Evolutionary conservation across 2,113 vertebrate species (phyloP), one percentile per base, ranked within the genome.

Genomic region (Dromas ardeola): DNA sequence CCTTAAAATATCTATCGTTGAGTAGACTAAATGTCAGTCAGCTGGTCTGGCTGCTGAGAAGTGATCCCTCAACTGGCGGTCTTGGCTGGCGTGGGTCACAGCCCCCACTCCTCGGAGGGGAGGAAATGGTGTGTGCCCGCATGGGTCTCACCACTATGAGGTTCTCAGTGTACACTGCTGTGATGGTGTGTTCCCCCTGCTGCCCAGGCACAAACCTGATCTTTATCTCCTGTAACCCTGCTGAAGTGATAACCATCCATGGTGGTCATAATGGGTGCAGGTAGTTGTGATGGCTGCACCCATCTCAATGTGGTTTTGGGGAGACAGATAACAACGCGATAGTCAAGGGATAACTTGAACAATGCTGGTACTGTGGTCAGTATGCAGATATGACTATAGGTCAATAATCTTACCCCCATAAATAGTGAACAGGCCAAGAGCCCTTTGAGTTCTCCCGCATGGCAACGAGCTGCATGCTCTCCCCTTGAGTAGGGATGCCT

Each of bases 81-180:
- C 55, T 40, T 58, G 10, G 8, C 25, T 43, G 56, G 3, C 0
- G 0, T 17, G 8, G 10, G 25, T 61, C 67, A 43, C 43, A 61
- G 15, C 1, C 15, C 29, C 6, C 5, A 5, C 8, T 50, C 52
- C 36, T 88, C 2, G 1, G 14, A 83, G 50, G 16, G 29, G 10
- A 36, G 11, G 45, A 59, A 76, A 25, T 0, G 2, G 3, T n/a
- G 22, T 27, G 26, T 59, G 18, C 12, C 14, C 0, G 2, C 19
- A 18, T 3, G 36, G 9, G 4, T 16, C 15, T 71, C 32, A 8
- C 11, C 25, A 15, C 21, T 15, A 13, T 11, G 36, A 66, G 36
- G 34, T 40, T 25, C 4, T 1, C 32, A 27, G 20, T 5, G 6
- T 27, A 27, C 11, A 4, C 21, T 34, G 52, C 19, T 38, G 15